phyloP scores from a whole-genome alignment of 1,140 invertebrate species.

The Dryas iulia region DNA sequence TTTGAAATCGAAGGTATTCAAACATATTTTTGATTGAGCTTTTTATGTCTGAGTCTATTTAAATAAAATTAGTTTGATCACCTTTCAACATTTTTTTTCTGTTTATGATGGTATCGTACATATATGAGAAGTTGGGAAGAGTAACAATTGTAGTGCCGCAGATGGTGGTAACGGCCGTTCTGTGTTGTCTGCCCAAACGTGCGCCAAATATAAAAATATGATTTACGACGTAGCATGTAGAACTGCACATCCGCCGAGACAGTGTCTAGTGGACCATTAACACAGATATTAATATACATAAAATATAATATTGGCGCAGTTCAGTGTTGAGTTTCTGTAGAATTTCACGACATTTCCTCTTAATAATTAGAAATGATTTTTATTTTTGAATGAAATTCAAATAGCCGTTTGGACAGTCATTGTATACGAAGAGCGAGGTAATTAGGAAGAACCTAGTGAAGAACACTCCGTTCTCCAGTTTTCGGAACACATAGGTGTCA shows the following conservation, averaged over 20 bases:
- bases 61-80: no score
- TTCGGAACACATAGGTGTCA: no score
- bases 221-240: constrained; percentile 60
- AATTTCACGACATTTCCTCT: background rate
- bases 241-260: constrained; percentile 45
- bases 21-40: constrained; percentile 21
- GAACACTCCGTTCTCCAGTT: no score
- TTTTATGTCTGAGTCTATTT: constrained; percentile 14
- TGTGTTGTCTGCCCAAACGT: constrained; percentile 45
- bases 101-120: background rate
- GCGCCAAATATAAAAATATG: constrained; percentile 70
- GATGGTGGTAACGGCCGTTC: constrained; percentile 66
- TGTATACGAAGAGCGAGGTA: no score
- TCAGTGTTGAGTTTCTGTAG: background rate
- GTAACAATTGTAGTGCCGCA: constrained; percentile 63
- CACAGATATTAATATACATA: constrained; percentile 25
- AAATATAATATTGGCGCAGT: constrained; percentile 8
- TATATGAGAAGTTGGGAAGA: constrained; percentile 9
- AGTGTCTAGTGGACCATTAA: constrained; percentile 27
- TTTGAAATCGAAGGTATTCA: constrained; percentile 24
- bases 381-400: no score
- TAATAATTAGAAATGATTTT: no score
- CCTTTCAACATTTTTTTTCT: background rate
- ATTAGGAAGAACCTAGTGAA: no score
- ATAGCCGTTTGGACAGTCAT: no score